Evolutionary conservation across 2,888 invertebrate species (phyloP).

Genomic region (Cordilura impudica): DNA sequence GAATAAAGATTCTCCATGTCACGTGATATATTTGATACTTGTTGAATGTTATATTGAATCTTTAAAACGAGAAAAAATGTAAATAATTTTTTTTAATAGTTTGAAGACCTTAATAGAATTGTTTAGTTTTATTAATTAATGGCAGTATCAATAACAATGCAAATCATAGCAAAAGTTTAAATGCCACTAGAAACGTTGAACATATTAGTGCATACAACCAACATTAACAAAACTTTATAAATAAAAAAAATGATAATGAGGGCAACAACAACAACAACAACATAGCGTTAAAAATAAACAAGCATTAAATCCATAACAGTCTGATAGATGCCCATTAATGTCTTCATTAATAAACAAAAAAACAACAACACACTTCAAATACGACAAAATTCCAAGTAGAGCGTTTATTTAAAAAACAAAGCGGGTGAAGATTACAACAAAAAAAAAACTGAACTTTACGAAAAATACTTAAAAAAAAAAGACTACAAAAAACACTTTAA

Average conservation of each 20-base stretch:
- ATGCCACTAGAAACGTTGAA: conserved; percentile 7
- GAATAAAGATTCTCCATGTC: no score
- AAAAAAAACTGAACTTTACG: neutral
- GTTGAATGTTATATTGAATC: no score
- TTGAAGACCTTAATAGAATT: no score
- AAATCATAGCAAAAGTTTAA: neutral
- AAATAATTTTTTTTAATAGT: no score
- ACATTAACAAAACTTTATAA: neutral
- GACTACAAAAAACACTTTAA: neutral
- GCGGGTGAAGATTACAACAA: neutral
- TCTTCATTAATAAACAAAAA: conserved; percentile 31
- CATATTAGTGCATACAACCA: conserved; percentile 9
- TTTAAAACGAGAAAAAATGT: no score
- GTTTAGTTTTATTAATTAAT: no score
- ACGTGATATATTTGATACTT: no score
- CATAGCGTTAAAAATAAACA: conserved; percentile 1
- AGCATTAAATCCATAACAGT: conserved; percentile 31
- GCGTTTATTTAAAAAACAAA: neutral
- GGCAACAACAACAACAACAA: neutral
- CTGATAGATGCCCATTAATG: conserved; percentile 38
- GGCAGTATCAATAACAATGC: neutral
- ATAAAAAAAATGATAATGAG: conserved; percentile 1
- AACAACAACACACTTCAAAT: neutral
- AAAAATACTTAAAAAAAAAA: neutral
- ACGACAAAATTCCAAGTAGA: neutral